phyloP scores from a whole-genome alignment of 2,797 vertebrate genomes.

The Peromyscus melanophrys region DNA sequence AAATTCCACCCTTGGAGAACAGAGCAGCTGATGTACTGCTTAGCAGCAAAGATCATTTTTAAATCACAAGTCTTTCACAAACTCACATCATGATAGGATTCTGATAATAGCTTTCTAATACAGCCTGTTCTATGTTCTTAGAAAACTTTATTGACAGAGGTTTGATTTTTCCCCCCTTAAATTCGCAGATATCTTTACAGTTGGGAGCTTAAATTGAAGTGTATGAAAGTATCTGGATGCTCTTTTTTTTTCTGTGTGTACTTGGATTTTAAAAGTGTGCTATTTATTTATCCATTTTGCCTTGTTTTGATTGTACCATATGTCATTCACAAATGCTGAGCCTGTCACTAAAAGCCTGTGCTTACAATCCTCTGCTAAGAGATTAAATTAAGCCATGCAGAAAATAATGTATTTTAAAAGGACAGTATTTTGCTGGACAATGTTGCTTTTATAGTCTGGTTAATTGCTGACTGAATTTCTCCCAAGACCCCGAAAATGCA shows the following conservation, averaged over 20 bases:
- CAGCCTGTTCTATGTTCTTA: not conserved
- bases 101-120: constrained; percentile 18
- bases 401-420: constrained; percentile 76
- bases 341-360: not conserved
- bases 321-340: constrained; percentile 65
- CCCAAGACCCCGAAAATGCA: constrained; percentile 55
- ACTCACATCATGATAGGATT: not conserved
- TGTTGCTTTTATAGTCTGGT: constrained; percentile 71
- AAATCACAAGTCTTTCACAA: not conserved
- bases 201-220: not conserved
- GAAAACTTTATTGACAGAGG: not conserved
- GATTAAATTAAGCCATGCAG: constrained; percentile 74
- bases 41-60: not conserved
- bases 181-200: constrained; percentile 25
- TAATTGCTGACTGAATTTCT: constrained; percentile 73
- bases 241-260: not conserved
- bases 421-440: constrained; percentile 65
- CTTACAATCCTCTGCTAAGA: constrained; percentile 23
- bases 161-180: constrained; percentile 41
- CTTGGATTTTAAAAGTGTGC: not conserved
- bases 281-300: constrained; percentile 57
- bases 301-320: constrained; percentile 68
- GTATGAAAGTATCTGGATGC: not conserved
- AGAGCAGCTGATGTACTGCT: not conserved
- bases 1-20: not conserved